These are phyloP conservation scores for Microctenopoma lineatum DNA, from an alignment of 2,797 vertebrate species.

Conservation along the genomic window DNA sequence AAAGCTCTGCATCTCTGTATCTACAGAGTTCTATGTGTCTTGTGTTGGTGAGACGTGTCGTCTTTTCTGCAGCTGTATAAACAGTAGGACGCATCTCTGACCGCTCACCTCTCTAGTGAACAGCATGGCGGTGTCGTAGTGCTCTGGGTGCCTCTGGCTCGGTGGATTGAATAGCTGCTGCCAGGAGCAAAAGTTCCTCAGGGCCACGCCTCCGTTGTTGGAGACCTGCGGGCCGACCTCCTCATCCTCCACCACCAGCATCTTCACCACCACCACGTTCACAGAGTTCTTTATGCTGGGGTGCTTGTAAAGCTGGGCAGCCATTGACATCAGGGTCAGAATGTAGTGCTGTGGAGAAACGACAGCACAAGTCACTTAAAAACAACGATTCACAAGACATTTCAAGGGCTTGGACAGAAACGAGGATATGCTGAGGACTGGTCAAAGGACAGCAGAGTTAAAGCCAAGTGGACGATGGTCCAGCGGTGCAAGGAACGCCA, in stretches of 20 bases:
- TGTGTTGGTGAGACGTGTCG: background rate
- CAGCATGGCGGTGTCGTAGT: constrained; percentile 94
- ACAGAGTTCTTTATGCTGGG: constrained; percentile 94
- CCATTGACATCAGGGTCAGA: constrained; percentile 92
- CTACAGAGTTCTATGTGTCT: background rate
- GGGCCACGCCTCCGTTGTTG: constrained; percentile 89
- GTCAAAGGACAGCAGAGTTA: background rate
- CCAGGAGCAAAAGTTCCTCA: constrained; percentile 96
- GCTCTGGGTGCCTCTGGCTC: constrained; percentile 92
- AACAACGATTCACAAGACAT: background rate
- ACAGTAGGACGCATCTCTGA: background rate
- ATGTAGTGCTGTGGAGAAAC: constrained; percentile 87
- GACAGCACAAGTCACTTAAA: background rate
- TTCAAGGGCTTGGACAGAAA: background rate
- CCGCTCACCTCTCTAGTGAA: constrained; percentile 92
- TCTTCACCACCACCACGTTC: constrained; percentile 92
- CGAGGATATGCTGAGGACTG: background rate
- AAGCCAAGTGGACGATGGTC: background rate
- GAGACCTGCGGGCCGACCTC: constrained; percentile 88
- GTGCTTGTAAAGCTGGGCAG: constrained; percentile 91
- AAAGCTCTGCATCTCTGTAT: background rate
- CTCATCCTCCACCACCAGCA: constrained; percentile 90
- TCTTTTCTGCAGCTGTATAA: background rate
- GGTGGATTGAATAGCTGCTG: constrained; percentile 91
- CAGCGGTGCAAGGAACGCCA: rapidly evolving